Evolutionary conservation across 2,113 vertebrate species (phyloP), one percentile per base, ranked within the genome.

Genomic region (Meles meles): DNA sequence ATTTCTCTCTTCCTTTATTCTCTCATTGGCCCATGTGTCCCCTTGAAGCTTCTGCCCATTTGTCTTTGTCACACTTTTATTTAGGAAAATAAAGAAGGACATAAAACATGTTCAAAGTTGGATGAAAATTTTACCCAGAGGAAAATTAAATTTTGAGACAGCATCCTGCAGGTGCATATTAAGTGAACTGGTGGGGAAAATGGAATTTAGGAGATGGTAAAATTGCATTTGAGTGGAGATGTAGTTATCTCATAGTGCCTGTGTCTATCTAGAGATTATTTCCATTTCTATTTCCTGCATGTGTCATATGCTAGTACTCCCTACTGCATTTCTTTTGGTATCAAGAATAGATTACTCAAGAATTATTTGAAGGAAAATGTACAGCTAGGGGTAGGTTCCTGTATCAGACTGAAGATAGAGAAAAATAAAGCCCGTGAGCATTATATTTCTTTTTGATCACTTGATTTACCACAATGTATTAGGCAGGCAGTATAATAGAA

Each of bases 1-100:
- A 21, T 74, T 52, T 65, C 21, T 27, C 4, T 63, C 55, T 81
- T 47, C 3, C 63, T 57, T 79, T 74, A 69, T 93, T 65, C 12
- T n/a, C 10, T 52, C 55, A 49, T 11, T 52, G 47, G 27, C 47
- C 18, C 11, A 7, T 88, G 61, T 47, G 42, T 37, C 55, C 91
- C 61, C 39, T 83, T 55, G 20, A 0, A 69, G 63, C 27, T 88
- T 90, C 39, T 93, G 29, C 21, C 47, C 55, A 92, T 97, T 93
- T 97, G 67, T 98, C 93, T 96, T 96, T 92, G 65, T 96, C 67
- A 44, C 6, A 25, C 23, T 93, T 96, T 97, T 96, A 96, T 96
- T 97, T 94, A 97, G 96, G 93, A 88, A 91, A 93, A 97, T 95
- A 79, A 92, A 95, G 92, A 97, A 77, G 63, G 65, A 74, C 67